Percentiles rank a stretch among this genome's conserved stretches.
These are phyloP conservation scores for Vannuccia rotundouncinata DNA, from an alignment of 2,888 invertebrate species.

Conservation along the genomic window DNA sequence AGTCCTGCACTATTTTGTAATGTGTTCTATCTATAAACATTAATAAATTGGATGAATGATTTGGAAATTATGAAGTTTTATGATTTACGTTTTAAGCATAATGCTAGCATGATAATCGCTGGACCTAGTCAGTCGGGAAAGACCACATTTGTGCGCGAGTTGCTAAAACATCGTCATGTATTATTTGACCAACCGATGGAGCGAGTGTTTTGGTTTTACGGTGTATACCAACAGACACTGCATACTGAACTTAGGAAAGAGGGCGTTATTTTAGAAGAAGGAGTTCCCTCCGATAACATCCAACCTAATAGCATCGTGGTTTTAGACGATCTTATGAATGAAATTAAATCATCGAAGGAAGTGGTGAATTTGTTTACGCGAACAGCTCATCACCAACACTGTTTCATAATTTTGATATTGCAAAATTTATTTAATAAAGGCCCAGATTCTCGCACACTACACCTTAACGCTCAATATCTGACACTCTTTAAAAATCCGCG, in stretches of 20 bases:
- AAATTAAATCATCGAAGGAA: background rate
- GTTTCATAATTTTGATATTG: slow-evolving; percentile 3
- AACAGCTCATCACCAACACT: slow-evolving; percentile 12
- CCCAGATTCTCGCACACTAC: slow-evolving; percentile 9
- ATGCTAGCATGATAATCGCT: background rate
- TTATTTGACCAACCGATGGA: background rate
- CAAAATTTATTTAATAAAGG: slow-evolving; percentile 34
- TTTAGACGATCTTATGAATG: slow-evolving; percentile 17
- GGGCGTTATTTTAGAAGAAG: background rate
- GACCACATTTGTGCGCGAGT: background rate
- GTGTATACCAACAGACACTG: background rate
- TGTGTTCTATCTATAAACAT: background rate
- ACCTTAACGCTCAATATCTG: slow-evolving; percentile 28
- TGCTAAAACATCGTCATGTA: background rate
- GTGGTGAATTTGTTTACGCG: slow-evolving; percentile 31
- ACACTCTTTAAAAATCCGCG: slow-evolving; percentile 18
- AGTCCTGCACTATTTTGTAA: no score
- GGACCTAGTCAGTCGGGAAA: background rate
- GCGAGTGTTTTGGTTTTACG: background rate
- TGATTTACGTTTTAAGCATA: background rate
- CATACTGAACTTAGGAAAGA: background rate
- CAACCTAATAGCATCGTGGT: background rate
- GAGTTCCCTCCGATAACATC: background rate
- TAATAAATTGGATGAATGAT: background rate
- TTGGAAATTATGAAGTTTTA: background rate